Base-by-base conservation (phyloP, 2,888 invertebrate species). In the Pollenia labialis region DNA sequence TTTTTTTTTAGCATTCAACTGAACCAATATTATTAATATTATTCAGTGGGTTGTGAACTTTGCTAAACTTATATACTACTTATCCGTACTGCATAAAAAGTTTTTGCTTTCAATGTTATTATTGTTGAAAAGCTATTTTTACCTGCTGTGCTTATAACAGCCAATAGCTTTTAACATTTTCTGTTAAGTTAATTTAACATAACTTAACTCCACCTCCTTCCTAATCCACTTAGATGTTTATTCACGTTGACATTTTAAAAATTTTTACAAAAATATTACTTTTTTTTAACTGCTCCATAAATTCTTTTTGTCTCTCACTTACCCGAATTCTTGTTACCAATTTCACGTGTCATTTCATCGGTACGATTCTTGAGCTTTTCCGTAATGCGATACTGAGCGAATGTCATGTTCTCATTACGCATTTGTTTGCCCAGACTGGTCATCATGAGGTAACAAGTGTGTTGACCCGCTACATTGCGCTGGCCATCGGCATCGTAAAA, bases 401-500 rank as follows among this genome's bases (percentile, higher is more conserved):
- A 94, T 10, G 91, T 92, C 88, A 93, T 91, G 85, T 92, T 92
- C 52, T 92, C 92, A 1, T 90, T 89, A 8, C 94, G 92, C 93
- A 94, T 94, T 89, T 92, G 94, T 89, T 95, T 94, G 71, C 97
- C 96, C 88, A 98, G 93, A 0, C 96, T 95, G 86, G 95, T 95
- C 94, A 97, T 96, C 92, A 97, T 95, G 23, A 98, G 94, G 89
- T 95, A 96, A 89, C 98, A 98, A 8, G 97, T 97, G 86, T 95
- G 95, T 12, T 94, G 94, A 0, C 97, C 97, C 9, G 95, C 96
- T 0, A 95, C 94, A 89, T 95, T 94, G 60, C 94, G 93, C 90
- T 96, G 96, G 0, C 96, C 96, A 85, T 96, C 94, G 12, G 95
- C 95, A 89, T 97, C 96, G 93, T 97, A 98, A 88, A 98, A 93